phyloP scores from a whole-genome alignment of 2,888 invertebrate species.

The Taenaris catops region DNA sequence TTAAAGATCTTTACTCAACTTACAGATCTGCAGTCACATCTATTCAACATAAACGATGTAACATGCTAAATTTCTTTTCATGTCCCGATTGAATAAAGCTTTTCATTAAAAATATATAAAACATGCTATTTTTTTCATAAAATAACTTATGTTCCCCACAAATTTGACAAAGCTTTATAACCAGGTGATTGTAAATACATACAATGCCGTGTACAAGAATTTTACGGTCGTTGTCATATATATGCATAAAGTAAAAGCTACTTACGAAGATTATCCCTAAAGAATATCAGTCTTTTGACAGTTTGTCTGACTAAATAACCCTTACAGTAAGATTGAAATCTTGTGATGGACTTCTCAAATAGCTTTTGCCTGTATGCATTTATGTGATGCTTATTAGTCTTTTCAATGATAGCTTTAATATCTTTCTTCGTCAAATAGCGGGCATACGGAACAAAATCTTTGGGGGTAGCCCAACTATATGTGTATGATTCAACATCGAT shows the following conservation, averaged over 20 bases:
- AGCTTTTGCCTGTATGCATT: conserved; percentile 58
- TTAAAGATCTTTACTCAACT: conserved; percentile 13
- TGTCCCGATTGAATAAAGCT: conserved; percentile 5
- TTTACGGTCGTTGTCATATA: too few relatives aligned
- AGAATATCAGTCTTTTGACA: conserved; percentile 55
- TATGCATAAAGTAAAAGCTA: too few relatives aligned
- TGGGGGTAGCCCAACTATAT: conserved; percentile 74
- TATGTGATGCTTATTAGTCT: conserved; percentile 62
- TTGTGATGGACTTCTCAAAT: conserved; percentile 64
- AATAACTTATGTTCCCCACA: too few relatives aligned
- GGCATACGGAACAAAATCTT: conserved; percentile 68
- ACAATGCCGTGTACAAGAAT: too few relatives aligned
- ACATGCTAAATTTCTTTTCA: conserved; percentile 7
- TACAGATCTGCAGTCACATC: conserved; percentile 12
- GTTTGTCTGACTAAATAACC: conserved; percentile 79
- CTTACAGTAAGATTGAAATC: conserved; percentile 80
- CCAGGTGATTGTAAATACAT: too few relatives aligned
- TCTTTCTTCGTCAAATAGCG: conserved; percentile 69
- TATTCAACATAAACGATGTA: conserved; percentile 14
- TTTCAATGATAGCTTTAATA: conserved; percentile 52
- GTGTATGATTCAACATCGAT: conserved; percentile 73
- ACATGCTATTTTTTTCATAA: too few relatives aligned
- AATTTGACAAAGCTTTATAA: too few relatives aligned
- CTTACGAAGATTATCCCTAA: too few relatives aligned
- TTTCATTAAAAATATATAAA: too few relatives aligned